Evolutionary conservation across 2,797 vertebrate species (phyloP).

Genomic region (Hoplostethus atlanticus): DNA sequence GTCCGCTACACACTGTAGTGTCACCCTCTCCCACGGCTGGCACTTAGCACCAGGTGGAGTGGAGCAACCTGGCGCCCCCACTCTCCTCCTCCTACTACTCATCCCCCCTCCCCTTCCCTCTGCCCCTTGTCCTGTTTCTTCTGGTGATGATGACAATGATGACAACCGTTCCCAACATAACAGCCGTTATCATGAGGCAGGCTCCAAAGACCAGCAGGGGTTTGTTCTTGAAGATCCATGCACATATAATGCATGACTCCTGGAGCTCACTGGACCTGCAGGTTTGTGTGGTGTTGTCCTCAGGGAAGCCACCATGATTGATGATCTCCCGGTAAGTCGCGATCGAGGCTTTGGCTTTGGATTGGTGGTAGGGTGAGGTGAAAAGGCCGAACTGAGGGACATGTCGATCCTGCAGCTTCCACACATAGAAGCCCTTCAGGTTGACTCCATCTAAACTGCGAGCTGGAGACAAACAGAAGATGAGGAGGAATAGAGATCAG

Average conservation of each 20-base stretch:
- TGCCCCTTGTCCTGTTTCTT: constrained; percentile 81
- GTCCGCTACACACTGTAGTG: constrained; percentile 25
- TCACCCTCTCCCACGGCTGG: constrained; percentile 36
- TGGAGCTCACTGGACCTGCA: constrained; percentile 66
- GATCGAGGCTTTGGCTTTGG: constrained; percentile 90
- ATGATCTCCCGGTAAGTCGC: constrained; percentile 88
- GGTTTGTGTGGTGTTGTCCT: constrained; percentile 21
- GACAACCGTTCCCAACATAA: constrained; percentile 81
- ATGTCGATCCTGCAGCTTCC: constrained; percentile 91
- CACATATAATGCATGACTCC: constrained; percentile 82
- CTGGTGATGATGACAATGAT: constrained; percentile 74
- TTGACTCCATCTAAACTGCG: constrained; percentile 89
- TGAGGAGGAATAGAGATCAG: not conserved
- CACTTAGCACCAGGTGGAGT: constrained; percentile 32
- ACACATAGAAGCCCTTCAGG: constrained; percentile 92
- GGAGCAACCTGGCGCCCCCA: constrained; percentile 59
- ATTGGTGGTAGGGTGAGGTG: constrained; percentile 83
- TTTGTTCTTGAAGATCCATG: constrained; percentile 85
- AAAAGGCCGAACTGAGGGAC: constrained; percentile 91
- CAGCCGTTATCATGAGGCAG: constrained; percentile 85
- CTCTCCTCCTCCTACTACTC: constrained; percentile 56
- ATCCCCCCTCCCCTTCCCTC: constrained; percentile 15
- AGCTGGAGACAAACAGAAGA: constrained; percentile 80
- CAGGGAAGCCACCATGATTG: constrained; percentile 83
- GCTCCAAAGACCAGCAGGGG: constrained; percentile 88